phyloP scores from a whole-genome alignment of 2,888 invertebrate species.

The Magallana nippona region DNA sequence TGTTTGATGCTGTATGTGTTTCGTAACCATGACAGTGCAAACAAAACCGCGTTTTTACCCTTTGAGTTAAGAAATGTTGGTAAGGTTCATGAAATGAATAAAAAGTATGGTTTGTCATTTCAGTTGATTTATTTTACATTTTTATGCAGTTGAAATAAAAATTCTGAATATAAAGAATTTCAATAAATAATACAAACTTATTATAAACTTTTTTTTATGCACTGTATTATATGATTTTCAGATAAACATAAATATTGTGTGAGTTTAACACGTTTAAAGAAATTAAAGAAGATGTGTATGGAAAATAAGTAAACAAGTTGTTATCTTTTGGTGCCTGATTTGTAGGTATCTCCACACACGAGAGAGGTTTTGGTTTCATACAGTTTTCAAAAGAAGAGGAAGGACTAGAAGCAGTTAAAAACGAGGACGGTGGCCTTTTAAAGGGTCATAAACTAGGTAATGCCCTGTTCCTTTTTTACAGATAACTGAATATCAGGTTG shows the following conservation, averaged over 20 bases:
- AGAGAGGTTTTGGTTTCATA: conserved; percentile 75
- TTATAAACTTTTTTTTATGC: too few species aligned
- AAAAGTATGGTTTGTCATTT: background rate
- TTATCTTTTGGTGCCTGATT: background rate
- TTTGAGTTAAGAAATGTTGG: background rate
- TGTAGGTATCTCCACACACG: conserved; percentile 69
- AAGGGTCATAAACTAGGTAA: conserved; percentile 73
- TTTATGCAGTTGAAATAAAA: background rate
- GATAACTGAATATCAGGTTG: too few species aligned
- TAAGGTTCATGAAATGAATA: background rate
- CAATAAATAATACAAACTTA: too few species aligned
- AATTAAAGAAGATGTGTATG: background rate
- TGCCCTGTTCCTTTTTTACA: background rate
- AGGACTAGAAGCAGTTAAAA: conserved; percentile 70
- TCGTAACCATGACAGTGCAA: conserved; percentile 38
- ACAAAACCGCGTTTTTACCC: background rate
- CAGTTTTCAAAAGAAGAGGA: conserved; percentile 75
- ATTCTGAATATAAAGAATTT: background rate
- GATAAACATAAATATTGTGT: background rate
- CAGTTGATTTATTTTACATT: background rate
- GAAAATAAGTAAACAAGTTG: background rate
- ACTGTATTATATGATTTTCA: background rate
- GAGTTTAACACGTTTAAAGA: background rate
- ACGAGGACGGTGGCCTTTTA: conserved; percentile 68
- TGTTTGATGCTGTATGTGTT: conserved; percentile 34